Conservation (phyloP, 2,888 invertebrate species). For the Ornithoptera priamus region DNA sequence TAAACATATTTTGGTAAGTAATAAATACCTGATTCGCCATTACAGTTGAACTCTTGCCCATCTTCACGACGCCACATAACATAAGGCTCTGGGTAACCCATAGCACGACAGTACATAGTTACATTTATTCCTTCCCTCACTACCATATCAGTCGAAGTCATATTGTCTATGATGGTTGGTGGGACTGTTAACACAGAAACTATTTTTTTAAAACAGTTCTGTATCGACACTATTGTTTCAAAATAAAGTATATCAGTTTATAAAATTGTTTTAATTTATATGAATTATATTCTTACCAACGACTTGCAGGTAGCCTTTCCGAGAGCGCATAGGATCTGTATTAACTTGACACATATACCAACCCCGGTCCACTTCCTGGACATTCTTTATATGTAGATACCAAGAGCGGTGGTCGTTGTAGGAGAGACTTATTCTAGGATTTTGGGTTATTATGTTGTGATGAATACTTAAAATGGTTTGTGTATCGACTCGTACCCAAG, state of each 20-base stretch:
- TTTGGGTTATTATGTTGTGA: conserved; percentile 94
- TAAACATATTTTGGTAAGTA: neutral
- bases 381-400: no score
- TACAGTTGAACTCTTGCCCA: conserved; percentile 92
- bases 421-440: conserved; percentile 91
- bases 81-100: conserved; percentile 93
- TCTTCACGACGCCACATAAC: conserved; percentile 96
- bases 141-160: conserved; percentile 95
- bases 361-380: conserved; percentile 79
- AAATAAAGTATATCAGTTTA: no score
- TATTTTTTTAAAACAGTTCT: neutral
- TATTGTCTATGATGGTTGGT: conserved; percentile 92
- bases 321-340: no score
- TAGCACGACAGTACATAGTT: conserved; percentile 91
- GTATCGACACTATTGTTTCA: neutral
- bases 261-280: neutral
- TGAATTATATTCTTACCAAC: conserved; percentile 84
- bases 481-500: conserved; percentile 95
- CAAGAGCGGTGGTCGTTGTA: conserved; percentile 95
- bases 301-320: conserved; percentile 94
- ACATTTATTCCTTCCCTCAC: conserved; percentile 94
- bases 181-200: conserved; percentile 83
- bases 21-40: conserved; percentile 88
- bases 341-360: conserved; percentile 83
- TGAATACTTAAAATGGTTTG: conserved; percentile 96